phyloP scores from a whole-genome alignment of 2,113 vertebrate genomes.

The Zapornia atra region DNA sequence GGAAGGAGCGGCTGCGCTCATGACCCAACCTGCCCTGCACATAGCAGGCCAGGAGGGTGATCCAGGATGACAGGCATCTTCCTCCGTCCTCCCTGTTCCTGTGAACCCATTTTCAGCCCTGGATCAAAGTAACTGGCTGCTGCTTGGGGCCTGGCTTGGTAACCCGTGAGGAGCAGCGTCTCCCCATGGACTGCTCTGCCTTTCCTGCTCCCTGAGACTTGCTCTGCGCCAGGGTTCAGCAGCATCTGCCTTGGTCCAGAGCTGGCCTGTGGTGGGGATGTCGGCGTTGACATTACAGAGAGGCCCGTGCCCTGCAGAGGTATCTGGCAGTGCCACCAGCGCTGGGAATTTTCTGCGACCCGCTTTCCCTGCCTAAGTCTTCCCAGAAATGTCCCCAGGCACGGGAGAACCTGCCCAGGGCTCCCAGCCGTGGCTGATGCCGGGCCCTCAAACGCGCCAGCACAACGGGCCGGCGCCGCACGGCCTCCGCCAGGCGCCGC shows the following conservation, averaged over 20 bases:
- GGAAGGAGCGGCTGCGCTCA: conserved; percentile 13
- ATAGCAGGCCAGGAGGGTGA: neutral
- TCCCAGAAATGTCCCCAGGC: rapidly evolving
- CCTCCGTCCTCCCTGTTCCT: neutral
- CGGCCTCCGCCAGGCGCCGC: rapidly evolving
- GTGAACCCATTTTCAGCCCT: neutral
- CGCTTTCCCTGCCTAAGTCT: neutral
- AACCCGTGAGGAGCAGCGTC: neutral
- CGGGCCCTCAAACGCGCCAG: rapidly evolving
- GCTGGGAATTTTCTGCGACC: neutral
- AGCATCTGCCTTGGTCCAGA: neutral
- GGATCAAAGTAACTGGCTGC: neutral
- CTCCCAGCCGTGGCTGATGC: neutral
- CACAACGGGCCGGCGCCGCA: rapidly evolving
- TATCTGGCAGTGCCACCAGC: neutral
- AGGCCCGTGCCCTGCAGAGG: rapidly evolving
- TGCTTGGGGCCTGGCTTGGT: neutral
- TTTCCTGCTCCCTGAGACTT: neutral
- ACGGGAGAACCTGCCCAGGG: neutral
- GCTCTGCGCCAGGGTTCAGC: neutral
- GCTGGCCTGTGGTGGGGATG: neutral
- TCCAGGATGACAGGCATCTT: neutral
- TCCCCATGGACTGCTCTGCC: neutral
- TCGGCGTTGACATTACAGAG: neutral
- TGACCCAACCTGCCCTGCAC: conserved; percentile 20